These are phyloP conservation scores for Dendrolimus kikuchii DNA, from an alignment of 1,140 invertebrate species.

Conservation along the genomic window DNA sequence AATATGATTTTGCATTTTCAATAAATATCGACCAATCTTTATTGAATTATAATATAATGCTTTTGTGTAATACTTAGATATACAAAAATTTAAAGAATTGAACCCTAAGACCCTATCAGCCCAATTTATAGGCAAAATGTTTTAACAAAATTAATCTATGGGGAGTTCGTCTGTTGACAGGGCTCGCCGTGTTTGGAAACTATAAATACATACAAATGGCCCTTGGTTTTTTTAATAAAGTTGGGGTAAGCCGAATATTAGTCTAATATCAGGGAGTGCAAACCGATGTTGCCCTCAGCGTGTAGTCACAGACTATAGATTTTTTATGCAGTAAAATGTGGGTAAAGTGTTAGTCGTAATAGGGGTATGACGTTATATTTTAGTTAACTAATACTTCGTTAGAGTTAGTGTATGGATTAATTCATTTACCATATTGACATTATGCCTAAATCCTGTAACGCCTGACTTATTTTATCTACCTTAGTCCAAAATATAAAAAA, in stretches of 20 bases:
- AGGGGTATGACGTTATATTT: slow-evolving; percentile 15
- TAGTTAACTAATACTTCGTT: no score
- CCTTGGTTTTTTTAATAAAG: slow-evolving; percentile 68
- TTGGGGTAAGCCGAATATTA: slow-evolving; percentile 66
- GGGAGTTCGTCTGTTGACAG: slow-evolving; percentile 52
- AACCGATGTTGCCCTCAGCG: slow-evolving; percentile 61
- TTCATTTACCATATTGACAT: no score
- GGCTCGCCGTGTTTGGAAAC: slow-evolving; percentile 30
- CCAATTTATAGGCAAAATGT: slow-evolving; percentile 23
- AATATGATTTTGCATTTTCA: no score
- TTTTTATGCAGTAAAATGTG: slow-evolving; percentile 39
- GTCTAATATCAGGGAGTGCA: slow-evolving; percentile 66
- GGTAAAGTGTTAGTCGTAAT: slow-evolving; percentile 21
- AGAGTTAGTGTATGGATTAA: no score
- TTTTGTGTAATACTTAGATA: no score
- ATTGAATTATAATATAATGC: no score
- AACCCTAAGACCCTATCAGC: background rate
- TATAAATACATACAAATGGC: slow-evolving; percentile 68
- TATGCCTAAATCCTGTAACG: no score
- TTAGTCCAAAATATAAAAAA: no score
- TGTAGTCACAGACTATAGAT: slow-evolving; percentile 22
- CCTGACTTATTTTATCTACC: no score
- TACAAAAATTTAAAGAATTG: no score
- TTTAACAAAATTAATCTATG: slow-evolving; percentile 63
- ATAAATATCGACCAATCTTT: no score